Evolutionary conservation across 2,888 invertebrate genomes (phyloP).

Genomic region (Cephus spinipes): DNA sequence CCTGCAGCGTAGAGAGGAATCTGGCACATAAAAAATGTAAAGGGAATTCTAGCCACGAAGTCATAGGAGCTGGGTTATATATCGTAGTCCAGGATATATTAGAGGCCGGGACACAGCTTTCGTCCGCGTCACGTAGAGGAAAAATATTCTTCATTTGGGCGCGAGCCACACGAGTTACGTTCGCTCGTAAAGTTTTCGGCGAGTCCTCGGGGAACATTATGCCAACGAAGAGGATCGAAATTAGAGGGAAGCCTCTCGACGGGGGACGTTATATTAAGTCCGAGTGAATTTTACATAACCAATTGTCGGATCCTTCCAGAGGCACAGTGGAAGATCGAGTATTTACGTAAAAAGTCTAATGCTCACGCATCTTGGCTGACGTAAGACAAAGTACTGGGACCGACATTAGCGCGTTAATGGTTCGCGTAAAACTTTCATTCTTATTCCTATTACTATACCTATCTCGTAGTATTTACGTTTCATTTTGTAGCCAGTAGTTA

Average conservation of each 20-base stretch:
- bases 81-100: background rate
- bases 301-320: background rate
- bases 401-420: background rate
- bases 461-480: background rate
- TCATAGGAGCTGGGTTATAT: background rate
- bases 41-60: background rate
- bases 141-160: conserved; percentile 34
- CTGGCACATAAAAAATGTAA: background rate
- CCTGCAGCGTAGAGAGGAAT: background rate
- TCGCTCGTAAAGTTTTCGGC: background rate
- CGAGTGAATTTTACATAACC: background rate
- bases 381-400: background rate
- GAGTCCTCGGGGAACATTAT: background rate
- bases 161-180: conserved; percentile 8
- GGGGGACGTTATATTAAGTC: background rate
- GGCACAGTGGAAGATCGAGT: background rate
- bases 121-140: conserved; percentile 21
- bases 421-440: background rate
- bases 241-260: background rate
- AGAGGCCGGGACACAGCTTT: conserved; percentile 19
- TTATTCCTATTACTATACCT: background rate
- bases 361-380: background rate
- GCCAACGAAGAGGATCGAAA: background rate
- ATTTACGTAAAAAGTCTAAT: background rate
- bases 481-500: conserved; percentile 4